These are phyloP conservation scores for Lucinisca nassula DNA, from an alignment of 2,888 invertebrate species.

Conservation along the genomic window DNA sequence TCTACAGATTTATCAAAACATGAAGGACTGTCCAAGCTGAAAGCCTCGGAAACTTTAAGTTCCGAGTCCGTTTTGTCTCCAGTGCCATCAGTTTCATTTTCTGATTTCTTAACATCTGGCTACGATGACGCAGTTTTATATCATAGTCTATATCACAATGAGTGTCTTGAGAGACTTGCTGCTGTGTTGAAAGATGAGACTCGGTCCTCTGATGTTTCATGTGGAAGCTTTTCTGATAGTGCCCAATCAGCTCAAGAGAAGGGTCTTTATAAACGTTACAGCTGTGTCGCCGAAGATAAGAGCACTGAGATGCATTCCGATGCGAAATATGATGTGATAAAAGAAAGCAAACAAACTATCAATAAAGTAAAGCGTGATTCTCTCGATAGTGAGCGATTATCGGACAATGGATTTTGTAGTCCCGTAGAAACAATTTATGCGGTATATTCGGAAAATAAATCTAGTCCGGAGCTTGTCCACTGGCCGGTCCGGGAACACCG, in stretches of 20 bases:
- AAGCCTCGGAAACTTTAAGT: background rate
- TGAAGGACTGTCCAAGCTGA: background rate
- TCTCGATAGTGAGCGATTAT: background rate
- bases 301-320: background rate
- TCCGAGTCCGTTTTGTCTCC: background rate
- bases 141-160: background rate
- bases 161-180: background rate
- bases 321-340: background rate
- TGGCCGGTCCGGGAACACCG: slow-evolving; percentile 27
- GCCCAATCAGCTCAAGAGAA: background rate
- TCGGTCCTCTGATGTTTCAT: background rate
- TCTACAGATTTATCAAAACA: background rate
- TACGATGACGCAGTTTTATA: background rate
- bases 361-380: background rate
- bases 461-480: slow-evolving; percentile 31
- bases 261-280: background rate
- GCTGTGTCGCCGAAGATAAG: background rate
- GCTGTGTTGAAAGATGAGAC: background rate
- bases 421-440: slow-evolving; percentile 41
- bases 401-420: background rate
- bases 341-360: background rate
- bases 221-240: no score
- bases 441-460: background rate
- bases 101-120: background rate
- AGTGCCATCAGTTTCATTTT: background rate